Base-by-base conservation (phyloP, 2,888 invertebrate species). In the Osedax frankpressi region DNA sequence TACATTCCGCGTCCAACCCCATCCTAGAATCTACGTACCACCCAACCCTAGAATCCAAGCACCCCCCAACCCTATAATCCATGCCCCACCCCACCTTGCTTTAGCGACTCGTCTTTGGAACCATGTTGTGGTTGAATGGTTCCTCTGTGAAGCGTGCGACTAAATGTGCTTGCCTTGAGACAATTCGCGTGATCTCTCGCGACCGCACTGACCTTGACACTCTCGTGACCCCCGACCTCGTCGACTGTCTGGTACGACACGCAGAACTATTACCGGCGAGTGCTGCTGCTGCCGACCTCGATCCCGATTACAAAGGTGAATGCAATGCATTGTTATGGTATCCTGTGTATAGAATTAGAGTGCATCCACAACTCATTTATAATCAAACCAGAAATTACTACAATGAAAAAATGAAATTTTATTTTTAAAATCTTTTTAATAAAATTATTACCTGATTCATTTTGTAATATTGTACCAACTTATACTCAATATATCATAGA, bases 161-260 rank as follows among this genome's bases (percentile, higher is more conserved):
- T 3, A 76, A 79, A 71, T 75, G 76, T 28, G 72, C 78, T 14
- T 80, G 81, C 75, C 78, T 83, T 73, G 80, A 82, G 72, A 79
- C 81, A 2, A 75, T 83, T 67, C 78, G 82, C 68, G 80, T 83
- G 65, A 77, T 82, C 72, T 82, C 81, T 72, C 79, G 83, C 2
- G 83, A 83, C 75, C 82, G 82, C 75, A 75, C 77, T n/a, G 78
- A 80, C 70, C 77, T 82, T 62, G 81, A 81, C 59, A 75, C 78
- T 14, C 77, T 82, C 77, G 77, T 79, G 19, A 78, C 79, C n/a
- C 81, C 81, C 25, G 77, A 76, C 44, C 77, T 79, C 6, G 75
- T 83, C 11, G 76, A 76, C 63, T 77, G 80, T 19, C 77, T 83
- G 2, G 80, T 82, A 76, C 77, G 76, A 28, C 79, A 82, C 72